phyloP scores from a whole-genome alignment of 2,797 vertebrate species.

The Harpagifer antarcticus region DNA sequence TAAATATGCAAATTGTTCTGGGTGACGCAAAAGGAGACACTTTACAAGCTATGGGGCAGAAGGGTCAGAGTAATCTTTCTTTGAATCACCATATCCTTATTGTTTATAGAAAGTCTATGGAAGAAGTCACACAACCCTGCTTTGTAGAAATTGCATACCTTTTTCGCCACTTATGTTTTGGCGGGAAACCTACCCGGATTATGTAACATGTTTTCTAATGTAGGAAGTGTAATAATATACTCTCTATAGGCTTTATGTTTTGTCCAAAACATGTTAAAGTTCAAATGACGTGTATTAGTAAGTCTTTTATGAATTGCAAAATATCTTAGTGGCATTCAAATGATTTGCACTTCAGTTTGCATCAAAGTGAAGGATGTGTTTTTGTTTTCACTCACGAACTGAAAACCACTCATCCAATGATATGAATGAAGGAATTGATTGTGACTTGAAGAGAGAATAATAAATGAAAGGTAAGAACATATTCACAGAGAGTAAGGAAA shows the following conservation, averaged over 20 bases:
- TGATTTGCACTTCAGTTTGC: slow-evolving; percentile 1
- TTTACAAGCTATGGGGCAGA: no score
- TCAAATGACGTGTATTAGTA: no score
- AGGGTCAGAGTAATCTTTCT: no score
- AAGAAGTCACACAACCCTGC: background rate
- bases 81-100: background rate
- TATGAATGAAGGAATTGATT: no score
- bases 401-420: no score
- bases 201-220: background rate
- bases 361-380: background rate
- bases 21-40: no score
- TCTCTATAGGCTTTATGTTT: no score
- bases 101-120: background rate
- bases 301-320: background rate
- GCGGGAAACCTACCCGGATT: background rate
- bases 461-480: background rate
- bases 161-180: background rate
- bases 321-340: slow-evolving; percentile 1
- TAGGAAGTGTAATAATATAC: background rate
- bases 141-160: background rate
- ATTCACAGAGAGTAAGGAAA: slow-evolving; percentile 2
- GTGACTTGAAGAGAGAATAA: background rate
- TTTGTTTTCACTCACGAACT: background rate
- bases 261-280: no score
- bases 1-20: no score